Evolutionary conservation across 2,888 invertebrate species (phyloP).

Genomic region (Horisme vitalbata): DNA sequence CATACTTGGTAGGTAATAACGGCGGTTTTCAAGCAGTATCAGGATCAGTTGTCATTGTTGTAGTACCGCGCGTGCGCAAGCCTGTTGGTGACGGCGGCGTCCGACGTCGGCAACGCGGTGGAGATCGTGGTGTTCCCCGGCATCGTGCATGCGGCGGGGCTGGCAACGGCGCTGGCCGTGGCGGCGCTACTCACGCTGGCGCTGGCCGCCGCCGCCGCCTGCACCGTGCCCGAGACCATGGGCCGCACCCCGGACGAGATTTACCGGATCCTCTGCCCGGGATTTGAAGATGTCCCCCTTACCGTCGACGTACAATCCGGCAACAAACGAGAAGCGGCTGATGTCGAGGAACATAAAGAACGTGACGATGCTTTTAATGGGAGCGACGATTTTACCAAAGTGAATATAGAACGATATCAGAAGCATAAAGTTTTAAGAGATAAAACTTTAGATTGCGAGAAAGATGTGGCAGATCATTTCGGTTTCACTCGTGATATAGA

Average conservation of each 20-base stretch:
- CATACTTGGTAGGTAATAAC: neutral
- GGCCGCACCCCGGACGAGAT: conserved; percentile 45
- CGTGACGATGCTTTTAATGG: too few species aligned
- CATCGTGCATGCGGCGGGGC: conserved; percentile 34
- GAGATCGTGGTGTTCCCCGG: conserved; percentile 53
- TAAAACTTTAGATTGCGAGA: too few species aligned
- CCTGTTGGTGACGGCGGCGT: conserved; percentile 46
- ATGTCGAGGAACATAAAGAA: neutral
- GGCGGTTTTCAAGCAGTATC: too few species aligned
- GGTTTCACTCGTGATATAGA: too few species aligned
- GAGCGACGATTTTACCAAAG: too few species aligned
- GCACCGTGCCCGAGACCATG: conserved; percentile 53
- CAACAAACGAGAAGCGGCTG: neutral
- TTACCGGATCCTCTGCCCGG: conserved; percentile 37
- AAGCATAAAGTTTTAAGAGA: too few species aligned
- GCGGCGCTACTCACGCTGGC: conserved; percentile 43
- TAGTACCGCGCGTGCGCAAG: conserved; percentile 64
- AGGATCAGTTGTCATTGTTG: neutral
- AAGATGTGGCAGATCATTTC: too few species aligned
- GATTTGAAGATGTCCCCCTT: neutral
- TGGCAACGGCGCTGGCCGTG: conserved; percentile 41
- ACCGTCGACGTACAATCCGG: too few species aligned
- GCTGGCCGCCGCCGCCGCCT: conserved; percentile 41
- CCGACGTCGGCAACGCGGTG: conserved; percentile 50
- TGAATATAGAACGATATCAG: too few species aligned